Base-by-base conservation (phyloP, 1,140 invertebrate genomes). In the Aphidius gifuensis region DNA sequence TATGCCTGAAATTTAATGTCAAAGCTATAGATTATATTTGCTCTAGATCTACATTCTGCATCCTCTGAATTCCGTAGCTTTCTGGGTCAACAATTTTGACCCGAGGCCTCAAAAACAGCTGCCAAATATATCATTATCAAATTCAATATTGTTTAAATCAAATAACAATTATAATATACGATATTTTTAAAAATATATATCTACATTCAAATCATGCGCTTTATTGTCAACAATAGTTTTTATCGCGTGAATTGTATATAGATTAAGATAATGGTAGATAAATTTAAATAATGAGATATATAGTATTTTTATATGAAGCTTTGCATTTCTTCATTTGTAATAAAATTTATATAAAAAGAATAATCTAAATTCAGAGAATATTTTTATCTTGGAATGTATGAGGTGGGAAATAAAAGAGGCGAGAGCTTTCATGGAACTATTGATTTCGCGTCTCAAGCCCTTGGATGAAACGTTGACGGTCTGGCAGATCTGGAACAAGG, bases 401-500 rank as follows among this genome's bases (percentile, higher is more conserved):
- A n/a, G 42, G 40, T 43, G 53, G 43, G 53, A 16, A 55, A 42
- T 55, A 40, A 55, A 55, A 55, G 53, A 55, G 50, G 23, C 23
- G 39, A 53, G 53, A 40, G 53, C 53, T 40, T 32, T 53, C 38
- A 40, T 55, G 39, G 40, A 55, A 55, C 53, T 55, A 55, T 55
- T 40, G 53, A 55, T 55, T 55, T 42, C 47, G 32, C 42, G 21
- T 58, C 55, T 51, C 53, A 60, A 57, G 11, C 46, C 47, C 47
- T 32, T n/a, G 44, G 64, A 68, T 63, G 66, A 69, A 66, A 64
- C 58, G 56, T 63, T 53, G 65, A 66, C 69, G 58, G 58, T 53
- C 39, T 66, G 64, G 60, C 68, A 66, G 64, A 71, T 69, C 62
- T 69, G 50, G 66, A 67, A 53, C 66, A 61, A 60, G 9, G 38